A percentile compares a stretch with the other conserved stretches of the same genome.
Conservation (phyloP, 2,888 invertebrate genomes). For the Diaprepes abbreviatus region DNA sequence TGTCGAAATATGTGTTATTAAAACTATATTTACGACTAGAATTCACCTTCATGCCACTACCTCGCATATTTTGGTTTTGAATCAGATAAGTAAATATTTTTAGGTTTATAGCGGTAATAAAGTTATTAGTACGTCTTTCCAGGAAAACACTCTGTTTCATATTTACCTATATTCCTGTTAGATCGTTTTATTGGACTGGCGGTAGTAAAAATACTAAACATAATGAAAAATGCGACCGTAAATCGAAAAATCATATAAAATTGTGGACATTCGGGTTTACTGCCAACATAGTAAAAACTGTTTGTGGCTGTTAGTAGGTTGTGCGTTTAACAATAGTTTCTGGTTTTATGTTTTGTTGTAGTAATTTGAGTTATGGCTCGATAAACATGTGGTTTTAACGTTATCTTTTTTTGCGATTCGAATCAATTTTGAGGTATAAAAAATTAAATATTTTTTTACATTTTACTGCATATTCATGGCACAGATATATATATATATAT, state of each 20-base stretch:
- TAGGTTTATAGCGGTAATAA: neutral
- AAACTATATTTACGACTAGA: too few species aligned
- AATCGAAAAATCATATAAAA: conserved; percentile 7
- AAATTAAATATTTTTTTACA: too few species aligned
- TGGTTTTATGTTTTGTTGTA: neutral
- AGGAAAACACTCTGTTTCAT: neutral
- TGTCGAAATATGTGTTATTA: too few species aligned
- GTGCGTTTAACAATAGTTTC: neutral
- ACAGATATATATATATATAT: too few species aligned
- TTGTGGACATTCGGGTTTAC: neutral
- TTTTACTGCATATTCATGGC: too few species aligned
- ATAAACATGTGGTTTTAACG: too few species aligned
- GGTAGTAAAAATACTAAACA: neutral
- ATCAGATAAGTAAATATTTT: neutral
- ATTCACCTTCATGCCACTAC: too few species aligned
- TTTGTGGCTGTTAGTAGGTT: conserved; percentile 1
- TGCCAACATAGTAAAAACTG: conserved; percentile 5
- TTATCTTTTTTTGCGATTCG: too few species aligned
- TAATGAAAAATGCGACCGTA: conserved; percentile 5
- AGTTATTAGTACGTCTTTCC: neutral
- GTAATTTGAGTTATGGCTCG: neutral
- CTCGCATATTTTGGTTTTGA: neutral
- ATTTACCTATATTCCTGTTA: neutral
- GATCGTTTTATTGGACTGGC: neutral
- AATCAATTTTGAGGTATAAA: too few species aligned